Evolutionary conservation across 2,888 invertebrate genomes (phyloP).

Genomic region (Erynnis tages): DNA sequence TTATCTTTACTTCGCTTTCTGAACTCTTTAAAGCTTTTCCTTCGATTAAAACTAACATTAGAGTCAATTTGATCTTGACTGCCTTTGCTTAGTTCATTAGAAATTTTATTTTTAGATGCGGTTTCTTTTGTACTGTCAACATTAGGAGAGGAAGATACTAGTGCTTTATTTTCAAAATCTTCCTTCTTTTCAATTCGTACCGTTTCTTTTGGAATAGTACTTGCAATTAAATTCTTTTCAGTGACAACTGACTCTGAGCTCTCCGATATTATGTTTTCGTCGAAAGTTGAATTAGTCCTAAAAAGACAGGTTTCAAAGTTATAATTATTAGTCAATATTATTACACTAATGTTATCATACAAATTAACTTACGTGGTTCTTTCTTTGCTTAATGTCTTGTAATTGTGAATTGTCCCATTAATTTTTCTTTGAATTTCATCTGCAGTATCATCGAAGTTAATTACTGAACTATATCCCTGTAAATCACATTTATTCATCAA

Average conservation of each 20-base stretch:
- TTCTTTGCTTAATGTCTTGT: background rate
- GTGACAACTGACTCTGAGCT: slow-evolving; percentile 18
- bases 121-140: background rate
- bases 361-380: too few species aligned
- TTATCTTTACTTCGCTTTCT: slow-evolving; percentile 14
- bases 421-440: background rate
- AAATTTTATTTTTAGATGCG: background rate
- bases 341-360: too few species aligned
- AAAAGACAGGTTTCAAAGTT: background rate
- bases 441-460: background rate
- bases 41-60: background rate
- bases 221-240: background rate
- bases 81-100: background rate
- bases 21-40: slow-evolving; percentile 13
- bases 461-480: background rate
- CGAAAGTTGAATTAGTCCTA: background rate
- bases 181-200: background rate
- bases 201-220: background rate
- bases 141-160: background rate
- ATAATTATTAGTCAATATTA: too few species aligned
- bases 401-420: background rate
- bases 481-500: too few species aligned
- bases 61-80: background rate
- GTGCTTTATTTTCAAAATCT: background rate
- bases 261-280: slow-evolving; percentile 8